Conservation (phyloP, 1,140 invertebrate genomes). For the Phymorhynchus buccinoides region DNA sequence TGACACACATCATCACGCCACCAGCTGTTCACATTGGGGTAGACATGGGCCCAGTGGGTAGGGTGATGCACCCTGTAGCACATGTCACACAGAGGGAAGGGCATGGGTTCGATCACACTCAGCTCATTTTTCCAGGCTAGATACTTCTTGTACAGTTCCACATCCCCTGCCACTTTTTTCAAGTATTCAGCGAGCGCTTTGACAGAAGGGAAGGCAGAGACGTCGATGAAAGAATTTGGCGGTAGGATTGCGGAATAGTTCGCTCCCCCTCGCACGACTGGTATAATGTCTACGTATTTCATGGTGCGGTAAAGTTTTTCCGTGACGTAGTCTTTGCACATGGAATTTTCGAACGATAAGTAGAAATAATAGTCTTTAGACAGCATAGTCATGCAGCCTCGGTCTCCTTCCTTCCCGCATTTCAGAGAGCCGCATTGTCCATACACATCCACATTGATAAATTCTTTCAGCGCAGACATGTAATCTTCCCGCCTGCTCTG, state of each 20-base stretch:
- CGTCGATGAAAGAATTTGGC: slow-evolving; percentile 80
- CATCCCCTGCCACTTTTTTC: slow-evolving; percentile 71
- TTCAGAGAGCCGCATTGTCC: slow-evolving; percentile 76
- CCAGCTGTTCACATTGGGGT: slow-evolving; percentile 37
- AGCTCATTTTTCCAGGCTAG: slow-evolving; percentile 65
- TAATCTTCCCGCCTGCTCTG: slow-evolving; percentile 76
- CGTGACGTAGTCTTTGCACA: slow-evolving; percentile 96
- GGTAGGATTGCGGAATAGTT: slow-evolving; percentile 78
- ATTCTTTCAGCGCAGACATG: slow-evolving; percentile 75
- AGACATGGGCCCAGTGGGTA: neutral
- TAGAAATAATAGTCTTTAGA: slow-evolving; percentile 69
- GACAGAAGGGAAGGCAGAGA: slow-evolving; percentile 75
- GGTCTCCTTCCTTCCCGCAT: slow-evolving; percentile 35
- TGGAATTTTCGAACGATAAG: slow-evolving; percentile 84
- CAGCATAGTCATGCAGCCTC: slow-evolving; percentile 49
- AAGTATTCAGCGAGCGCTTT: slow-evolving; percentile 76
- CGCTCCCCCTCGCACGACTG: slow-evolving; percentile 80
- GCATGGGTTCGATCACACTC: slow-evolving; percentile 36
- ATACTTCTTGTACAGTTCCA: slow-evolving; percentile 60
- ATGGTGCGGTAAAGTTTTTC: slow-evolving; percentile 88
- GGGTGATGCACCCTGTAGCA: neutral
- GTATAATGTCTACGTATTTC: slow-evolving; percentile 75
- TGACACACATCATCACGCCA: slow-evolving; percentile 36
- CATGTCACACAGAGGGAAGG: slow-evolving; percentile 33
- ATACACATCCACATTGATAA: slow-evolving; percentile 79